Base-by-base conservation (phyloP, 92 coral and sea anemone genomes). In the Porites cylindrica region DNA sequence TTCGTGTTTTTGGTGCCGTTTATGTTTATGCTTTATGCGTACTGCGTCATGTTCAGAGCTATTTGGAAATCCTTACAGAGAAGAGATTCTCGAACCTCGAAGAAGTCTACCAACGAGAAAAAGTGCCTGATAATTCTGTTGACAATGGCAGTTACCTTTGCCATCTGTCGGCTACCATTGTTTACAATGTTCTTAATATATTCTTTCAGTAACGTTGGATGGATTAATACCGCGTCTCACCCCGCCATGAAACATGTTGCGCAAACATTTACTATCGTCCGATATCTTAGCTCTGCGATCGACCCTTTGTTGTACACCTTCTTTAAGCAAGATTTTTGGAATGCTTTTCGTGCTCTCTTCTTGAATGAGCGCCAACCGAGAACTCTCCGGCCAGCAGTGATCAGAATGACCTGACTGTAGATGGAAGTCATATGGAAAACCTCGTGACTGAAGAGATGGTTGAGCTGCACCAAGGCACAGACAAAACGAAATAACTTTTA, bases 321-420 rank as follows among this genome's bases (percentile, higher is more conserved):
- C 81, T 75, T 83, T 50, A 83, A 83, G 51, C 80, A 75, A 64
- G 87, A 83, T 66, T 74, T 83, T 52, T 83, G 80, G 80, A 66
- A 16, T 2, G 80, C 81, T 17, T 83, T 83, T 83, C 76, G 76
- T 17, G 71, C 47, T 14, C 74, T 83, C 0, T 71, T 72, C 23
- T 50, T 73, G 63, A 83, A 75, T 18, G 63, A 61, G 29, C 52
- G 47, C 47, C 47, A 63, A 1, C 32, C 80, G 51, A 73, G 70
- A 51, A 62, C 24, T 38, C 7, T 38, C 60, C 72, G 47, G 47
- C 47, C 12, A 47, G 83, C 47, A n/a, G 72, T 11, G 72, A 50
- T 9, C 29, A 64, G 68, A 52, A 12, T 14, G 6, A 18, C 8
- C 8, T 4, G 47, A 38, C 47, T 38, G 6, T 38, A 38, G 47